Percentiles rank a stretch among this genome's conserved stretches.
Evolutionary conservation across 2,797 vertebrate species (phyloP).

Genomic region (Apogon hyalosoma): DNA sequence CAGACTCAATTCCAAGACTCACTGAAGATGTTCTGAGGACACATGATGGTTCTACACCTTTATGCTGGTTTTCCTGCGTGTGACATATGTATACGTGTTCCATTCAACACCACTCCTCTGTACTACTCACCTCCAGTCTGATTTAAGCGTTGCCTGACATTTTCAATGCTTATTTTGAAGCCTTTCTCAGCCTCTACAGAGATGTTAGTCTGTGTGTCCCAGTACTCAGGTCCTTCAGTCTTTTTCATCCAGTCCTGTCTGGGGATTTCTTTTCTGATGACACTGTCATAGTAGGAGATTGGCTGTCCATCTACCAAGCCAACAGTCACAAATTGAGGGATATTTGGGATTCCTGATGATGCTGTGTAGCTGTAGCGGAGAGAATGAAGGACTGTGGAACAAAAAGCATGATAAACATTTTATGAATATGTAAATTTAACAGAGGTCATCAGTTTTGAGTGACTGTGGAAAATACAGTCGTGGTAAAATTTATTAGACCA

Average conservation of each 20-base stretch:
- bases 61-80: background rate
- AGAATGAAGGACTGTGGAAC: constrained; percentile 50
- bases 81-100: constrained; percentile 1
- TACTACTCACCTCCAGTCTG: constrained; percentile 66
- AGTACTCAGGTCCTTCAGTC: constrained; percentile 23
- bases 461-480: no score
- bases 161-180: constrained; percentile 21
- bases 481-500: no score
- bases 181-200: accelerated
- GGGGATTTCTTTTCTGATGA: background rate
- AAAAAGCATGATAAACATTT: background rate
- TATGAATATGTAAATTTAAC: background rate
- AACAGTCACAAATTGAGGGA: constrained; percentile 57
- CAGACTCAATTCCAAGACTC: no score
- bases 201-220: accelerated
- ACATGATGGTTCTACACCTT: background rate
- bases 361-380: constrained; percentile 46
- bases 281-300: constrained; percentile 33
- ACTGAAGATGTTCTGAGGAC: background rate
- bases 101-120: no score
- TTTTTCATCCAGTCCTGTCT: constrained; percentile 61
- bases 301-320: constrained; percentile 48
- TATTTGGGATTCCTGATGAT: constrained; percentile 26
- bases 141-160: constrained; percentile 25
- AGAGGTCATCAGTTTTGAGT: no score